phyloP scores from a whole-genome alignment of 2,888 invertebrate genomes.

The Amphipyra berbera region DNA sequence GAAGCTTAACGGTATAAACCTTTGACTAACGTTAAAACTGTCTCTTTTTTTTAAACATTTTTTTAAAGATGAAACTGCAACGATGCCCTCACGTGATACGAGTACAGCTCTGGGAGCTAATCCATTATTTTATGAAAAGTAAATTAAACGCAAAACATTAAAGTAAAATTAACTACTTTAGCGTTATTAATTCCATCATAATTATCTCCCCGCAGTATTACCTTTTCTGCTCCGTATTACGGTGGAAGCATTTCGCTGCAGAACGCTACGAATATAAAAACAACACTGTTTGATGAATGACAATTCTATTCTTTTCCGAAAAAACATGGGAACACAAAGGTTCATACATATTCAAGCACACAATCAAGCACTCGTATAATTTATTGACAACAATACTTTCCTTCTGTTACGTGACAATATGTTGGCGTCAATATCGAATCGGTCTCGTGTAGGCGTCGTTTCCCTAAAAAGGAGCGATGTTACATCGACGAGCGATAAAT shows the following conservation, averaged over 20 bases:
- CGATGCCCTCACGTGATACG: no score
- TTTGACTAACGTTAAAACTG: no score
- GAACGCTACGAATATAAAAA: conserved; percentile 34
- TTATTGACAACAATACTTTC: conserved; percentile 59
- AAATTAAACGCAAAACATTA: conserved; percentile 23
- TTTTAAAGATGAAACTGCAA: no score
- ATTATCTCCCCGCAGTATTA: conserved; percentile 24
- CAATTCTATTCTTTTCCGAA: conserved; percentile 22
- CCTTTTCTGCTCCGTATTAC: conserved; percentile 25
- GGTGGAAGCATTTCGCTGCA: conserved; percentile 11
- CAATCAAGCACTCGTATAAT: conserved; percentile 59
- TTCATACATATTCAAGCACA: conserved; percentile 55
- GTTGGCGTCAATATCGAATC: conserved; percentile 65
- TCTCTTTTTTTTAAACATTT: no score
- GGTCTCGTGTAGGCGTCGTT: conserved; percentile 68
- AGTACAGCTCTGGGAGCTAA: neutral
- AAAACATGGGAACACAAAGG: conserved; percentile 21
- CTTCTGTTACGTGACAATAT: conserved; percentile 59
- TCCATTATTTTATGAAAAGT: conserved; percentile 23
- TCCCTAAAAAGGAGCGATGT: conserved; percentile 72
- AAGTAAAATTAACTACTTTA: conserved; percentile 14
- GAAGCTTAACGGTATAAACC: no score
- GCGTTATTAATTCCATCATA: conserved; percentile 39
- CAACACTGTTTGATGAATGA: conserved; percentile 26
- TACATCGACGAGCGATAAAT: conserved; percentile 74